Evolutionary conservation across 53 echinoderm and acorn worm genomes (phyloP).

Genomic region (Hippasteria phrygiana): DNA sequence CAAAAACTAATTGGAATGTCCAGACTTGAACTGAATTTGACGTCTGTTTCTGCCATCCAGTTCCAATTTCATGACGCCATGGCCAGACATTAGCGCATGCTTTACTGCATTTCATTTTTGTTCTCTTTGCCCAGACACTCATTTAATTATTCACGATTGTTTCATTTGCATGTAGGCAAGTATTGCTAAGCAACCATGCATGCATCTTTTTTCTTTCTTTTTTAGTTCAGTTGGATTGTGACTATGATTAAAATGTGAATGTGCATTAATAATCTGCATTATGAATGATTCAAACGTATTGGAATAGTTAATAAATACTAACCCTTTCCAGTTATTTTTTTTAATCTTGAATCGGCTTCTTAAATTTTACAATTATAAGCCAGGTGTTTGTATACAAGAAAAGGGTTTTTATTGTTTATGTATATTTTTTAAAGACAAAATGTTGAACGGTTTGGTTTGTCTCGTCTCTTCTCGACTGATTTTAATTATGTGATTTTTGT

Average conservation of each 20-base stretch:
- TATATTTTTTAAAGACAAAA: too few species aligned
- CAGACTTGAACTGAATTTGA: constrained; percentile 24
- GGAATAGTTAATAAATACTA: not conserved
- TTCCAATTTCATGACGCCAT: not conserved
- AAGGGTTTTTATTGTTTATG: too few species aligned
- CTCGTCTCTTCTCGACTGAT: too few species aligned
- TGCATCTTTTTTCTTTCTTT: not conserved
- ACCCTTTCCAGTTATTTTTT: too few species aligned
- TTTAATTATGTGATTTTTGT: too few species aligned
- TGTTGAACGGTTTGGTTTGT: too few species aligned
- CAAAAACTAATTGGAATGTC: not conserved
- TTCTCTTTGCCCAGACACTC: not conserved
- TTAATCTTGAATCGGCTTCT: too few species aligned
- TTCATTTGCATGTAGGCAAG: constrained; percentile 59
- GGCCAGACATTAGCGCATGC: constrained; percentile 31
- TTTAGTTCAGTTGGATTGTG: not conserved
- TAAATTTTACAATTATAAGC: too few species aligned
- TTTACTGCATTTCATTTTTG: constrained; percentile 33
- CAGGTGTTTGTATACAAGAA: too few species aligned
- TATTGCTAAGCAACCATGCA: constrained; percentile 46
- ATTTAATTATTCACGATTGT: constrained; percentile 47
- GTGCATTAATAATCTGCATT: not conserved
- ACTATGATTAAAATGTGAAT: constrained; percentile 6
- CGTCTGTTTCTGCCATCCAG: not conserved
- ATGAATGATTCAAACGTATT: not conserved